Evolutionary conservation across 2,797 vertebrate genomes (phyloP).

Genomic region (Microhierax caerulescens): DNA sequence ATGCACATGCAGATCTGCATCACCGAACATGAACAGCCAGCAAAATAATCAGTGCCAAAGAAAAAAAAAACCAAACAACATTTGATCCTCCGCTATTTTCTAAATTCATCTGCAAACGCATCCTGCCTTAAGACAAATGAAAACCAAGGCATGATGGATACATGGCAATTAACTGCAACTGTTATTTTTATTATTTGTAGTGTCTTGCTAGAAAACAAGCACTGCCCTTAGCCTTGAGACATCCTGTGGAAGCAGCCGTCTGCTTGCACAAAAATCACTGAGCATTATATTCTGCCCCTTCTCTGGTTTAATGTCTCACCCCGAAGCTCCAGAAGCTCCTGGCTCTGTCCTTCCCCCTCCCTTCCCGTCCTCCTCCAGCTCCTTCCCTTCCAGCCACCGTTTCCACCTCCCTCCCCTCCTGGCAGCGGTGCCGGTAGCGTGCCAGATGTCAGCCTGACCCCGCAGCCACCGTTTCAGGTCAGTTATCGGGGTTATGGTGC

Average conservation of each 20-base stretch:
- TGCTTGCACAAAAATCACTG: background rate
- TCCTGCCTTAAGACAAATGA: background rate
- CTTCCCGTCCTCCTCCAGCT: background rate
- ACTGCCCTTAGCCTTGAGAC: background rate
- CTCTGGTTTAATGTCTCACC: background rate
- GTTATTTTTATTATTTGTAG: background rate
- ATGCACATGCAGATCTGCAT: background rate
- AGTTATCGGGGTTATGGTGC: background rate
- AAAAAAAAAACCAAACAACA: background rate
- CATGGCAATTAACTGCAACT: background rate
- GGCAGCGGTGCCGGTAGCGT: background rate
- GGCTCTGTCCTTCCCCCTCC: background rate
- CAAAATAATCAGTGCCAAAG: background rate
- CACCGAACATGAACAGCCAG: background rate
- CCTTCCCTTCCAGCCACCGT: background rate
- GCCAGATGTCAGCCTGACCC: constrained; percentile 63
- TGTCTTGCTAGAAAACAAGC: background rate
- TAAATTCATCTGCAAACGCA: background rate
- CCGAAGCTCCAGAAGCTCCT: background rate
- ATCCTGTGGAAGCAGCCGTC: background rate
- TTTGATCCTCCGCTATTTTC: background rate
- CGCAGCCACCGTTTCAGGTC: background rate
- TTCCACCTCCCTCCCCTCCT: background rate
- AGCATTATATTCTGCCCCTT: background rate
- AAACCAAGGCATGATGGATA: background rate